These are phyloP conservation scores for Smithornis capensis DNA, from an alignment of 2,113 vertebrate genomes.

Conservation along the genomic window DNA sequence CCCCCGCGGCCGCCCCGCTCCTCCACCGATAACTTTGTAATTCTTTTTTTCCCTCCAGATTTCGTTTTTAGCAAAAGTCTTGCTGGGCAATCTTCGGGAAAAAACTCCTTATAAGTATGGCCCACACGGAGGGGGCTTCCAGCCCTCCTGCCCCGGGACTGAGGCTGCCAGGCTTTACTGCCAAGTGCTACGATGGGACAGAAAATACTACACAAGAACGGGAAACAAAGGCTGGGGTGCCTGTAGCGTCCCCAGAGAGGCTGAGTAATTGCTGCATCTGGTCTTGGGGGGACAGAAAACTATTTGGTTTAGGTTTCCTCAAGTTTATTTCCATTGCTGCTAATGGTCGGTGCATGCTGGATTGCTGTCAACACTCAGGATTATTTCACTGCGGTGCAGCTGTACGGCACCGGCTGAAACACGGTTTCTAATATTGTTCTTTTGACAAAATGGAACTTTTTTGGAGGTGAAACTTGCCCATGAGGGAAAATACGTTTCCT, in stretches of 20 bases:
- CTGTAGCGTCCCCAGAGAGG: rapidly evolving
- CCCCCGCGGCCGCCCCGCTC: too few species aligned
- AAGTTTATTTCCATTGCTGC: neutral
- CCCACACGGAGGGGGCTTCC: neutral
- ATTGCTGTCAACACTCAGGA: too few species aligned
- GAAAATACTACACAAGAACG: rapidly evolving
- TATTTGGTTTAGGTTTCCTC: neutral
- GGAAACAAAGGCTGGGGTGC: neutral
- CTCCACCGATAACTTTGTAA: neutral
- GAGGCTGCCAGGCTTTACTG: neutral
- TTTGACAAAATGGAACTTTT: neutral
- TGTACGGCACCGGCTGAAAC: neutral
- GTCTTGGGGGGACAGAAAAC: neutral
- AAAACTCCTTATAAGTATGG: neutral
- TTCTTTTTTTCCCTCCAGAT: too few species aligned
- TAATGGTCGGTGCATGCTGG: rapidly evolving
- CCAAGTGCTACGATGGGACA: neutral
- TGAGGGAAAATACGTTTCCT: rapidly evolving
- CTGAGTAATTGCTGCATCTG: neutral
- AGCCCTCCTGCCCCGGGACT: neutral
- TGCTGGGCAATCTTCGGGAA: too few species aligned
- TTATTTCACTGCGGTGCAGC: rapidly evolving
- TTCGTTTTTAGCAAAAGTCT: neutral
- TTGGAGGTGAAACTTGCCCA: rapidly evolving
- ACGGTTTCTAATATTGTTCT: rapidly evolving